These are phyloP conservation scores for Toxotes chatareus DNA, from an alignment of 2,113 vertebrate genomes.

Conservation along the genomic window DNA sequence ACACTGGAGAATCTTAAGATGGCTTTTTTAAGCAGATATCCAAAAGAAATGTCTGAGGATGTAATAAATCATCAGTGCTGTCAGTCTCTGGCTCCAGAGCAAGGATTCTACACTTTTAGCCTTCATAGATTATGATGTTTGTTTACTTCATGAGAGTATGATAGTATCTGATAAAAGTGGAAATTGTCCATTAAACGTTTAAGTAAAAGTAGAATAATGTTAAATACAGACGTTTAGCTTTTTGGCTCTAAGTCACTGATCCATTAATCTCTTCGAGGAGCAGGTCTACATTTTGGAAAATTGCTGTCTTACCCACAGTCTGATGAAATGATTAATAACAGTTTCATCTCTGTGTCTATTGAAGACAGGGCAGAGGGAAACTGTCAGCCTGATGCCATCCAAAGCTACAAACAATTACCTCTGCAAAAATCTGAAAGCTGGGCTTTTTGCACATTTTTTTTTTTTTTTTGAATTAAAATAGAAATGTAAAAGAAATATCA, in stretches of 20 bases:
- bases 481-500: not conserved
- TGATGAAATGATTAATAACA: no score
- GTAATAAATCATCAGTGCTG: slow-evolving; percentile 1
- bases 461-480: not conserved
- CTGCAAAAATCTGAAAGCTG: not conserved
- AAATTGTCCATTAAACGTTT: no score
- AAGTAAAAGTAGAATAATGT: no score
- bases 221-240: no score
- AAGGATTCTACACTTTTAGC: not conserved
- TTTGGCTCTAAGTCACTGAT: no score
- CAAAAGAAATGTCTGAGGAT: not conserved
- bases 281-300: no score
- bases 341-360: no score
- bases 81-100: not conserved
- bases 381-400: not conserved
- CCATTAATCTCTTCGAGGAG: no score
- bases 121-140: not conserved
- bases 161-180: no score
- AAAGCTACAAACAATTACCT: not conserved
- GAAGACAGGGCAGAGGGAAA: not conserved
- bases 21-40: not conserved
- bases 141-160: no score
- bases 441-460: not conserved
- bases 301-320: no score
- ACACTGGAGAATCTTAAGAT: not conserved